Evolutionary conservation across 2,888 invertebrate species (phyloP).

Genomic region (Orthosia gothica): DNA sequence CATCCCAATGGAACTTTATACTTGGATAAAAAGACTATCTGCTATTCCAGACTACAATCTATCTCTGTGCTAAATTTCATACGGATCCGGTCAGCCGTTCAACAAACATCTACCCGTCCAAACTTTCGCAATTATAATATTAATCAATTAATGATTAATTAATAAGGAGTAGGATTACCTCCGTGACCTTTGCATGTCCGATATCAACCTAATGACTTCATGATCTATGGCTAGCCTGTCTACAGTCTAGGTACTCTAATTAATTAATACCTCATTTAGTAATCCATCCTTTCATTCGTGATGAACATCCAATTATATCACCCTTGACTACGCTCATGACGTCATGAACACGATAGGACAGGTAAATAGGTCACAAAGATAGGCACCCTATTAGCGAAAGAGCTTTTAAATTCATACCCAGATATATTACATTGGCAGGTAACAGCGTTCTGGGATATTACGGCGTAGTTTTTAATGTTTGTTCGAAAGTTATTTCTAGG

Average conservation of each 20-base stretch:
- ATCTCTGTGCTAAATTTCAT: no score
- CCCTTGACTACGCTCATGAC: conserved; percentile 20
- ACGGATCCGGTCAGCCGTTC: no score
- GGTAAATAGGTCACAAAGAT: conserved; percentile 62
- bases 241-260: conserved; percentile 7
- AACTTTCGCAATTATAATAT: no score
- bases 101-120: no score
- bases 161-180: no score
- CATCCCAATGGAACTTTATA: no score
- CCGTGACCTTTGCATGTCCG: conserved; percentile 2
- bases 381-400: conserved; percentile 61
- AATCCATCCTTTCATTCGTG: conserved; percentile 1
- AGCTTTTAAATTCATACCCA: conserved; percentile 62
- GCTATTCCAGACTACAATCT: no score
- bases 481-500: conserved; percentile 12
- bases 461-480: conserved; percentile 36
- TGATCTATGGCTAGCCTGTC: background rate
- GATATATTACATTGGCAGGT: conserved; percentile 45
- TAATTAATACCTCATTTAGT: conserved; percentile 27
- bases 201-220: conserved; percentile 27
- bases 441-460: conserved; percentile 17
- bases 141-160: no score
- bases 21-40: no score
- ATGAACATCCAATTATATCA: conserved; percentile 40
- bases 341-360: conserved; percentile 18